Base-by-base conservation (phyloP, 2,888 invertebrate species). In the Dermolepida albohirtum region DNA sequence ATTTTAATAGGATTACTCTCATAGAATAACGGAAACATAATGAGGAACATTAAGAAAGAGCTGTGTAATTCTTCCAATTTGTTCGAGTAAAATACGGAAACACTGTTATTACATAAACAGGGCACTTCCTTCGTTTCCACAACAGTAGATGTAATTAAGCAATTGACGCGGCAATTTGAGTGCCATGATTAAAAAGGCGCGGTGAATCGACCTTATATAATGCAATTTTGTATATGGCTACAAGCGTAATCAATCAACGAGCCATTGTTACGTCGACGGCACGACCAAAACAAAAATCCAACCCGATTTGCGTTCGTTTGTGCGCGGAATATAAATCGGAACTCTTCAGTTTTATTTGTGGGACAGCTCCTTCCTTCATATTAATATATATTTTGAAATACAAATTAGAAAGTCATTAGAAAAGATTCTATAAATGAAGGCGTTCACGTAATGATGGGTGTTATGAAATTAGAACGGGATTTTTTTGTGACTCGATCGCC, bases 101-200 rank as follows among this genome's bases (percentile, higher is more conserved):
- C 6, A 34, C 34, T 10, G 34, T 34, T 34, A 34, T 34, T 34
- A 34, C 34, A 10, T 34, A 34, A 34, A 34, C 34, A 10, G 4
- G 34, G 6, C 34, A 34, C 34, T 34, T 55, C 41, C 29, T 44
- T 29, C 44, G 8, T 29, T 22, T 59, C 59, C 44, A 29, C 12
- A 17, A 59, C 44, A 41, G 41, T 41, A 22, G 22, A 29, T 17
- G 44, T 59, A 59, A 59, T 59, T 59, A 59, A 59, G 59, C 44
- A 59, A 59, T 59, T 59, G 44, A 44, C 14, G 22, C 29, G 59
- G 29, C 44, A 44, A 59, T 44, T 34, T 14, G 43, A 14, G 27
- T 59, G 14, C 27, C 44, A 44, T 44, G 59, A 59, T 59, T 44
- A 59, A 59, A 59, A 59, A 59, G 59, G 44, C 44, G 44, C 27